Conservation (phyloP, 2,888 invertebrate species). For the Pterostichus niger region DNA sequence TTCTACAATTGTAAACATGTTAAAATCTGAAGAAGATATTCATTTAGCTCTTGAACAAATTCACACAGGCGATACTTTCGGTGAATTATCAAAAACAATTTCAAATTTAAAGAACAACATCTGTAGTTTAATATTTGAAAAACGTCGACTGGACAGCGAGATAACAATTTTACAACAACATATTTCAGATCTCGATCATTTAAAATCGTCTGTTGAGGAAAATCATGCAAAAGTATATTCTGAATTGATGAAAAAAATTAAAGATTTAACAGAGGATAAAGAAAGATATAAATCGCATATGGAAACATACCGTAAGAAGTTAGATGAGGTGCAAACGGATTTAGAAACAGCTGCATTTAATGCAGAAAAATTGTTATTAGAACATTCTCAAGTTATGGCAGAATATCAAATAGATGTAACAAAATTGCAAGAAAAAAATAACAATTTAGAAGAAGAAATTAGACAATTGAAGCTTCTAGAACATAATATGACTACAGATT, state of each 20-base stretch:
- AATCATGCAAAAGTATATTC: neutral
- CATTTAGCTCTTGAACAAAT: neutral
- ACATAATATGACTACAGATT: neutral
- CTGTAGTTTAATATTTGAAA: constrained; percentile 30
- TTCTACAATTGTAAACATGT: constrained; percentile 1
- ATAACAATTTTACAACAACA: constrained; percentile 16
- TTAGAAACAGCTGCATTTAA: neutral
- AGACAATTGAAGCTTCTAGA: too few relatives aligned
- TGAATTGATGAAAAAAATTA: neutral
- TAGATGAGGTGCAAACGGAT: constrained; percentile 2
- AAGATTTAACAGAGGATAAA: constrained; percentile 16
- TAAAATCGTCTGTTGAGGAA: constrained; percentile 15
- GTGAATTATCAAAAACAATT: constrained; percentile 8
- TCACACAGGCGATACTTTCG: too few relatives aligned
- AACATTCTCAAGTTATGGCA: neutral
- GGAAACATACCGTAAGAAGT: constrained; percentile 13
- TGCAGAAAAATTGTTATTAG: neutral
- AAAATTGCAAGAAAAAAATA: neutral
- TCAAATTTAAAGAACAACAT: constrained; percentile 24
- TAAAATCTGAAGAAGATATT: neutral
- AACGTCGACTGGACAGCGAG: constrained; percentile 22
- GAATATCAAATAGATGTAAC: neutral
- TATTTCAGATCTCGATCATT: constrained; percentile 9
- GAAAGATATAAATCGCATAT: constrained; percentile 4
- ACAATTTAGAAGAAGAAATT: neutral